Percentiles rank a stretch among this genome's conserved stretches.
Evolutionary conservation across 2,113 vertebrate species (phyloP).

Genomic region (Urocynchramus pylzowi): DNA sequence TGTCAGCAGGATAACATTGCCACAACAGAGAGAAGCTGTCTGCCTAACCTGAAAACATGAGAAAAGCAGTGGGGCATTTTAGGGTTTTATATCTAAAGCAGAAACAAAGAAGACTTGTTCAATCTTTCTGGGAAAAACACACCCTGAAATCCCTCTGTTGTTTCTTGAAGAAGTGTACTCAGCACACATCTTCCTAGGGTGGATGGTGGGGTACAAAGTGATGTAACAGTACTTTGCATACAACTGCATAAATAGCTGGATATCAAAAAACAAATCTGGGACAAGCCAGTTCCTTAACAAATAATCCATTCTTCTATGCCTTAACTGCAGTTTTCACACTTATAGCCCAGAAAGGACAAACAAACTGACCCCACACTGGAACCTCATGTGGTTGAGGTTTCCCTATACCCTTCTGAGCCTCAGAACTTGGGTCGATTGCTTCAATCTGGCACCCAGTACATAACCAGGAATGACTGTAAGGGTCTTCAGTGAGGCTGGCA

Average conservation of each 20-base stretch:
- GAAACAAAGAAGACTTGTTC: not conserved
- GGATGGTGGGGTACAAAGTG: not conserved
- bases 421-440: not conserved
- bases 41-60: not conserved
- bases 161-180: not conserved
- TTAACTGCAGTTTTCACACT: not conserved
- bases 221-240: not conserved
- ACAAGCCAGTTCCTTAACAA: not conserved
- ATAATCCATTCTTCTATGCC: not conserved
- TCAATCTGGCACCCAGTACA: not conserved
- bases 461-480: not conserved
- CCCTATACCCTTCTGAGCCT: not conserved
- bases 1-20: not conserved
- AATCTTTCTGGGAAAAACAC: not conserved
- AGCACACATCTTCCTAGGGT: not conserved
- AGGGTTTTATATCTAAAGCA: not conserved
- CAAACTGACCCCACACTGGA: not conserved
- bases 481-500: not conserved
- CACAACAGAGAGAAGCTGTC: not conserved
- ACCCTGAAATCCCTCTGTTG: not conserved
- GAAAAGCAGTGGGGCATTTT: not conserved
- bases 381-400: not conserved
- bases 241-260: not conserved
- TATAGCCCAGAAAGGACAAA: not conserved
- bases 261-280: not conserved